Conservation (phyloP, 2,888 invertebrate genomes). For the Zaprionus obscuricornis region DNA sequence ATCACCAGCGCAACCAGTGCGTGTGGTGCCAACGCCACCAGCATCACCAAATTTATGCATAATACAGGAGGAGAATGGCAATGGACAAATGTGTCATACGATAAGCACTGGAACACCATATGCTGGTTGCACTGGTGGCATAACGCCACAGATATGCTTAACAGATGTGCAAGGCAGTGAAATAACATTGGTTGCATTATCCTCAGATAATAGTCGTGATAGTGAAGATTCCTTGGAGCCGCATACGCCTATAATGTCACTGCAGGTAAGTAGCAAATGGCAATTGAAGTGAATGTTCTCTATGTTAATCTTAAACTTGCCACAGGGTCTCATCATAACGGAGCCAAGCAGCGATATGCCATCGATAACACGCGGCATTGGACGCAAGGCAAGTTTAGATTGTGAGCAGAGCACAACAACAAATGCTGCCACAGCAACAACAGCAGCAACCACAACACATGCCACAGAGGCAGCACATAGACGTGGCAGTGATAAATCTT, state of each 20-base stretch:
- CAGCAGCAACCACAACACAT: not conserved
- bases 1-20: constrained; percentile 82
- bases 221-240: constrained; percentile 88
- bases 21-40: constrained; percentile 83
- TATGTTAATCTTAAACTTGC: too few relatives aligned
- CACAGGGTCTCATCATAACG: constrained; percentile 73
- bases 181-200: constrained; percentile 89
- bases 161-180: constrained; percentile 95
- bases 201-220: constrained; percentile 89
- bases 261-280: constrained; percentile 79
- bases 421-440: constrained; percentile 23
- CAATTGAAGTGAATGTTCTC: too few relatives aligned
- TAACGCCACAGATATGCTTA: constrained; percentile 91
- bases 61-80: constrained; percentile 90
- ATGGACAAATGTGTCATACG: constrained; percentile 82
- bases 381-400: constrained; percentile 88
- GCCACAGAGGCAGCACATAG: constrained; percentile 83
- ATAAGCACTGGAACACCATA: constrained; percentile 78
- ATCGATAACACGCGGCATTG: constrained; percentile 91
- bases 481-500: constrained; percentile 88
- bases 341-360: constrained; percentile 87
- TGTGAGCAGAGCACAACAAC: constrained; percentile 81
- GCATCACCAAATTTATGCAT: constrained; percentile 87
- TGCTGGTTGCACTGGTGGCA: constrained; percentile 80
- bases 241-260: constrained; percentile 82